Evolutionary conservation across 2,113 vertebrate species (phyloP), one percentile per base, ranked within the genome.

Genomic region (Parotia lawesii): DNA sequence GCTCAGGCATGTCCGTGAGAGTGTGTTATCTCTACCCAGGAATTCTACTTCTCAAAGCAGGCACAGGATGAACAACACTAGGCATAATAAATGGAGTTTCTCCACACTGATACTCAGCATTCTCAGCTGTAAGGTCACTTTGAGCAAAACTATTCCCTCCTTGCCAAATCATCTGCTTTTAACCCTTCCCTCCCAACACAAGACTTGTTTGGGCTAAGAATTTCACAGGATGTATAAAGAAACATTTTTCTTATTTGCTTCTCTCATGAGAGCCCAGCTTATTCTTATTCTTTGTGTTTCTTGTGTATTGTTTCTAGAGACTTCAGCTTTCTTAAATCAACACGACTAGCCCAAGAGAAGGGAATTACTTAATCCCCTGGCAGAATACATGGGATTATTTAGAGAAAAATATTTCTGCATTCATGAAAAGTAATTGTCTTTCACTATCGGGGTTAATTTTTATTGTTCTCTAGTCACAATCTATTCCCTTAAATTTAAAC

Each of bases 271-370:
- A 61, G n/a, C 42, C 40, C 48, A 27, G 23, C 37, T 93, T 85
- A 90, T 76, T 90, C 73, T 87, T 78, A 74, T 21, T 31, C 70
- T 94, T 86, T 87, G 71, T 92, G 65, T 70, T 90, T 77, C 65
- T 79, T 64, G 25, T 86, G n/a, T 57, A 82, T 78, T 94, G 73
- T 89, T 96, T 95, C 69, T 53, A 87, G 61, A 93, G 69, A 87
- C 69, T 82, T 92, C 71, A 89, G 65, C 56, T 81, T 84, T 70
- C 85, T 94, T 85, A 96, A 94, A 87, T 73, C 76, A 86, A 72
- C 62, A 67, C 17, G 35, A 74, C 45, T 50, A 81, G 42, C 29
- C 38, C 73, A 94, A 73, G 40, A 84, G 57, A 89, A 87, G 65
- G 44, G 73, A 95, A 93, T 90, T 82, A 74, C 79, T 95, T 94